Evolutionary conservation across 2,888 invertebrate genomes (phyloP).

Genomic region (Xylota segnis): DNA sequence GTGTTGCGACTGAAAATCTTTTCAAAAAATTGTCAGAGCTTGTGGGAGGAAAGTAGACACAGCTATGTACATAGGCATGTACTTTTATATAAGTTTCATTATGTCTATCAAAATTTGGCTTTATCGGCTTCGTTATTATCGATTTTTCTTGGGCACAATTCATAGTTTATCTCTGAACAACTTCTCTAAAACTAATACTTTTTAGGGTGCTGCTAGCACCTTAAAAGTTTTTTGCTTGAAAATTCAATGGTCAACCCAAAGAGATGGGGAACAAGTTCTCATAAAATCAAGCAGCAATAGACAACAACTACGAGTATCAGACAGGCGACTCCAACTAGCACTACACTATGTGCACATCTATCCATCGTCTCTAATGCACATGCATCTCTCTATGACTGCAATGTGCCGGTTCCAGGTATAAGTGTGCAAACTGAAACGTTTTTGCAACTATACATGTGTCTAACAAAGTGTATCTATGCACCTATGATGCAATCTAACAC

Average conservation of each 20-base stretch:
- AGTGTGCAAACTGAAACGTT: constrained; percentile 41
- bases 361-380: constrained; percentile 49
- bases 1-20: background rate
- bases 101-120: background rate
- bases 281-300: constrained; percentile 60
- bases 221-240: constrained; percentile 49
- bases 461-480: constrained; percentile 52
- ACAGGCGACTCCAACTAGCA: background rate
- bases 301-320: constrained; percentile 11
- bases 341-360: constrained; percentile 9
- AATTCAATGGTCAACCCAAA: constrained; percentile 73
- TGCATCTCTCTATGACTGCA: background rate
- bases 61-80: no score
- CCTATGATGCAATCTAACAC: constrained; percentile 69
- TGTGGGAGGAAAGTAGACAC: background rate
- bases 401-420: background rate
- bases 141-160: background rate
- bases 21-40: background rate
- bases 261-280: constrained; percentile 71
- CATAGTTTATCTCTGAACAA: background rate
- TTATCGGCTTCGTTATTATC: background rate
- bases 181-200: background rate
- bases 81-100: no score
- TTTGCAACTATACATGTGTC: constrained; percentile 64
- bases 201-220: background rate